Evolutionary conservation across 2,797 vertebrate genomes (phyloP), one percentile per base, ranked within the genome.

Genomic region (Aselliscus stoliczkanus): DNA sequence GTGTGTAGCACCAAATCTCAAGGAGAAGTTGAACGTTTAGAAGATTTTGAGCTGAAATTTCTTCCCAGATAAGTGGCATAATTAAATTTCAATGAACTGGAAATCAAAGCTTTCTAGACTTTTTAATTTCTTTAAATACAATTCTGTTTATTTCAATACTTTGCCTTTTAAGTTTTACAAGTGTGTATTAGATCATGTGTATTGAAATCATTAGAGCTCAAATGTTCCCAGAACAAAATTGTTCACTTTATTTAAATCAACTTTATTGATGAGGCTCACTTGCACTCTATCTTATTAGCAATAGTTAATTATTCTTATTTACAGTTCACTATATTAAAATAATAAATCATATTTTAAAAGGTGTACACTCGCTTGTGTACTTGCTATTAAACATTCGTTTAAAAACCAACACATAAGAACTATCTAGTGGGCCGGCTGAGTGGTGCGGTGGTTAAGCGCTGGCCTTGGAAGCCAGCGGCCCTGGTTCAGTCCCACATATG

Each of bases 1-100:
- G 54, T 97, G 73, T 37, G 58, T 76, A 87, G 77, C 84, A 96
- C 52, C 88, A 94, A 97, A 97, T 97, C 97, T 98, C 97, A 98
- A 98, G 96, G 90, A 95, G 83, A 98, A 94, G 89, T 98, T 97
- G 88, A 95, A 75, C 54, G 97, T 97, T 96, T 97, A 11, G 58
- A 92, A 76, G 64, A 96, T 94, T 69, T 97, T 85, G 88, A 95
- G 92, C 7, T 93, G 67, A 94, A 91, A 11, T 96, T 98, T 96
- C 95, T 97, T 92, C 88, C 91, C 96, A 92, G 77, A 97, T 56
- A 97, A 97, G 94, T 79, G 34, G 69, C 37, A 34, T 97, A 95
- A 97, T 89, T 96, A 94, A 97, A 97, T 97, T 97, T 96, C 91
- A 97, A 94, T 96, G 77, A 97, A 87, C n/a, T 96, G 20, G 81